A percentile compares a stretch with the other conserved stretches of the same genome.
These are phyloP conservation scores for Whitmania pigra DNA, from an alignment of 1,140 invertebrate genomes.

Conservation along the genomic window DNA sequence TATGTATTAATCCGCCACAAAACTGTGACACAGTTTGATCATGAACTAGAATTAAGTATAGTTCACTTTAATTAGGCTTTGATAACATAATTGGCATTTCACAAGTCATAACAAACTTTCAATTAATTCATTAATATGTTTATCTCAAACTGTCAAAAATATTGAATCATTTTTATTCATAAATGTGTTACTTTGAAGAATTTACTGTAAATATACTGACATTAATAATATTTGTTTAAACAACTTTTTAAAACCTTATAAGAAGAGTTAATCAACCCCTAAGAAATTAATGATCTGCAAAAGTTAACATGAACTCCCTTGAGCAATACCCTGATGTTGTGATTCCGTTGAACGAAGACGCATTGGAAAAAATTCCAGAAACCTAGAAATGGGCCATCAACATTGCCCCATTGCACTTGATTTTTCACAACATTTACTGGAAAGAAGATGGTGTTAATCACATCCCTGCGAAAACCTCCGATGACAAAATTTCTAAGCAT, in stretches of 20 bases:
- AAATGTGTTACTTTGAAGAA: too few species aligned
- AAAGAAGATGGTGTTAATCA: constrained; percentile 88
- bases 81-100: too few species aligned
- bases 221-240: constrained; percentile 16
- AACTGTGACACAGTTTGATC: too few species aligned
- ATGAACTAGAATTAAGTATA: too few species aligned
- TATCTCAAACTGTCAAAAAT: too few species aligned
- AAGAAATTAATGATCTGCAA: constrained; percentile 81
- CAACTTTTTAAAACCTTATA: constrained; percentile 54
- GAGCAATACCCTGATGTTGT: constrained; percentile 68
- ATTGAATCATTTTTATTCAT: too few species aligned
- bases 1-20: too few species aligned
- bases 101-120: too few species aligned
- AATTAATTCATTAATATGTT: too few species aligned
- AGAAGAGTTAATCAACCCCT: constrained; percentile 92
- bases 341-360: constrained; percentile 64
- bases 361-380: constrained; percentile 56
- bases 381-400: constrained; percentile 71
- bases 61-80: too few species aligned
- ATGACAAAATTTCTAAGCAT: constrained; percentile 60
- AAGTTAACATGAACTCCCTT: constrained; percentile 86
- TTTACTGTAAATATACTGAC: background rate
- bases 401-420: constrained; percentile 73
- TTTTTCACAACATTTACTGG: constrained; percentile 96
- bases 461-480: constrained; percentile 83